A percentile compares a stretch with the other conserved stretches of the same genome.
phyloP scores from a whole-genome alignment of 2,797 vertebrate genomes.

The Phataginus tetradactyla region DNA sequence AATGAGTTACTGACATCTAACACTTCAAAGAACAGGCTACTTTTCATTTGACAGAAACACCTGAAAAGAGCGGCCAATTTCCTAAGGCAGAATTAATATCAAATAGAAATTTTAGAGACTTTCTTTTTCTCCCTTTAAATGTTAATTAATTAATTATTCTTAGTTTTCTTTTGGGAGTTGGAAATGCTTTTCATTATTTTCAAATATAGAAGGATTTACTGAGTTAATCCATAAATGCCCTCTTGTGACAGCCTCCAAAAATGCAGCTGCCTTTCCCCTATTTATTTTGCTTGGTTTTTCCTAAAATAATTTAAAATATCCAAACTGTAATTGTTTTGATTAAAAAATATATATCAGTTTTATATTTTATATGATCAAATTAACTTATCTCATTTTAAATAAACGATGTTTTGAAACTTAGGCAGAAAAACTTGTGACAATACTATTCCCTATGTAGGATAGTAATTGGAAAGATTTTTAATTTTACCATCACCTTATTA shows the following conservation, averaged over 20 bases:
- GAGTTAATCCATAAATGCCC: slow-evolving; percentile 89
- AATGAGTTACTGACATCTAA: slow-evolving; percentile 42
- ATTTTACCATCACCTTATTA: neutral
- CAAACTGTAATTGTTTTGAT: neutral
- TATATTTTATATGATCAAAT: slow-evolving; percentile 38
- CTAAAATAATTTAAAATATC: slow-evolving; percentile 46
- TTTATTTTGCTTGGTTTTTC: slow-evolving; percentile 22
- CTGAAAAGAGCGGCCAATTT: slow-evolving; percentile 37
- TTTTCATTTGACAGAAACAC: slow-evolving; percentile 56
- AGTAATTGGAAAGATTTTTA: neutral
- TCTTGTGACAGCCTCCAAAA: slow-evolving; percentile 88
- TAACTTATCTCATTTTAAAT: neutral
- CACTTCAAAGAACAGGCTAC: slow-evolving; percentile 27
- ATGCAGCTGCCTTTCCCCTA: slow-evolving; percentile 81
- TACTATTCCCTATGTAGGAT: neutral
- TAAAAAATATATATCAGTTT: neutral
- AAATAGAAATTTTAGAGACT: slow-evolving; percentile 29
- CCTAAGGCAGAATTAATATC: neutral
- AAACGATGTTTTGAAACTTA: neutral
- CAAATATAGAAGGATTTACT: slow-evolving; percentile 79
- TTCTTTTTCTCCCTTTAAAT: slow-evolving; percentile 7
- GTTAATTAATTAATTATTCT: slow-evolving; percentile 62
- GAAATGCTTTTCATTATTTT: slow-evolving; percentile 78
- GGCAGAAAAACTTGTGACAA: neutral
- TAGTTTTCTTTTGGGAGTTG: slow-evolving; percentile 72